Conservation (phyloP, 2,797 vertebrate genomes). For the Phrynocephalus forsythii region DNA sequence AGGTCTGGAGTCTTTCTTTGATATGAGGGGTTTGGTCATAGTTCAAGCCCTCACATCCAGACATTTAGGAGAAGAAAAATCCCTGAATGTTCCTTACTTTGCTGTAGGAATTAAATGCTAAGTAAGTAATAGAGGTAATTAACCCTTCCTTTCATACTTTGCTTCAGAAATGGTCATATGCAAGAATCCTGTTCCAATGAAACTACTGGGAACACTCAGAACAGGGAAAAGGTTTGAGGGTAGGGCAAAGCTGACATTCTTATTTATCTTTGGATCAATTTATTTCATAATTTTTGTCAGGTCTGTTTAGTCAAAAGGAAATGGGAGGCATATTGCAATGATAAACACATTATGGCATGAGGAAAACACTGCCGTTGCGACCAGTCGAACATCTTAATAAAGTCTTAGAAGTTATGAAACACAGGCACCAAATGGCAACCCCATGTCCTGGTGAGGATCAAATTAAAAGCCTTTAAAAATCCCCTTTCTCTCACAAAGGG, state of each 20-base stretch:
- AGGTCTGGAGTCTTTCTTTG: neutral
- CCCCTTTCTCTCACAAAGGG: neutral
- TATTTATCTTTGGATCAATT: conserved; percentile 61
- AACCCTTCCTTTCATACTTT: neutral
- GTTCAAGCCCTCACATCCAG: too few relatives aligned
- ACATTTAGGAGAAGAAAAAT: neutral
- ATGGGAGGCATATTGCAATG: conserved; percentile 65
- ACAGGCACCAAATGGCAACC: conserved; percentile 54
- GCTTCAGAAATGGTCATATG: neutral
- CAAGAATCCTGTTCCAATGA: neutral
- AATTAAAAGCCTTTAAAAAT: conserved; percentile 41
- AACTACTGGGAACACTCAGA: neutral
- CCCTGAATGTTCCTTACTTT: neutral
- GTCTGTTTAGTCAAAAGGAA: conserved; percentile 69
- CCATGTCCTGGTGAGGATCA: conserved; percentile 55
- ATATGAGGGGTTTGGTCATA: neutral
- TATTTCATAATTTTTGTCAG: conserved; percentile 66
- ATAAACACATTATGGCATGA: conserved; percentile 56
- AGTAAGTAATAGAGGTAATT: neutral
- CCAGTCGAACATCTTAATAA: conserved; percentile 33
- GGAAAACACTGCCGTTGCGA: conserved; percentile 52
- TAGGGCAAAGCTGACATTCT: conserved; percentile 27
- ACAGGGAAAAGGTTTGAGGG: neutral
- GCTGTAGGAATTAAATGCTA: neutral
- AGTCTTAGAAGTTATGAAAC: conserved; percentile 51